phyloP scores from a whole-genome alignment of 2,888 invertebrate genomes.

The Caenorhabditis uteleia region DNA sequence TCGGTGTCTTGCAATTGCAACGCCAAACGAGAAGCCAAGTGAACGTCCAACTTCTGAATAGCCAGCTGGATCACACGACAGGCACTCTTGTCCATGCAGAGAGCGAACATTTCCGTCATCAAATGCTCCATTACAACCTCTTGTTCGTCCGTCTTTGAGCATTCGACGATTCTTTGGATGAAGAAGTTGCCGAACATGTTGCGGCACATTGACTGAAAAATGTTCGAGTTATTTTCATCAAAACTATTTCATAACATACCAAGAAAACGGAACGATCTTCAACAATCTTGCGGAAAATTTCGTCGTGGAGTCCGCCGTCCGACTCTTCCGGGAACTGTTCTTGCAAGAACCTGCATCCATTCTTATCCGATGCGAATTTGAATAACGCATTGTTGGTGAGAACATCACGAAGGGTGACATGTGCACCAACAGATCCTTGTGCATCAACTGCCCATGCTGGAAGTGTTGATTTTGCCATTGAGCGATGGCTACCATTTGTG shows the following conservation, averaged over 20 bases:
- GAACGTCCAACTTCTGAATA: slow-evolving; percentile 43
- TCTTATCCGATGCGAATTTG: slow-evolving; percentile 44
- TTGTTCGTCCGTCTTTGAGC: slow-evolving; percentile 31
- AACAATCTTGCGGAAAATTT: slow-evolving; percentile 35
- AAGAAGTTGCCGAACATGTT: slow-evolving; percentile 62
- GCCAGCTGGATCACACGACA: slow-evolving; percentile 66
- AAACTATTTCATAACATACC: slow-evolving; percentile 7
- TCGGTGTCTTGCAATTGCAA: slow-evolving; percentile 32
- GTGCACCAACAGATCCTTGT: slow-evolving; percentile 18
- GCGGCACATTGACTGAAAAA: slow-evolving; percentile 43
- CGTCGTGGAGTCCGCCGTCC: slow-evolving; percentile 24
- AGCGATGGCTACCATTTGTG: slow-evolving; percentile 10
- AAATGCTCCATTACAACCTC: slow-evolving; percentile 34
- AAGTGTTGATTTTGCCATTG: slow-evolving; percentile 16
- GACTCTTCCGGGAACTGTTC: slow-evolving; percentile 23
- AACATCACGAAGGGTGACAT: slow-evolving; percentile 27
- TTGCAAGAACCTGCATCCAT: slow-evolving; percentile 45
- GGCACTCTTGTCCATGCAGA: slow-evolving; percentile 60
- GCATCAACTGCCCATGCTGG: slow-evolving; percentile 41
- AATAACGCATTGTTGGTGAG: slow-evolving; percentile 26
- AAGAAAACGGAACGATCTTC: slow-evolving; percentile 23
- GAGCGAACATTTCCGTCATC: slow-evolving; percentile 37
- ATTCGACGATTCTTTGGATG: slow-evolving; percentile 53
- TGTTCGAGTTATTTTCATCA: neutral
- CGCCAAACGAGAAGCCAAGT: slow-evolving; percentile 23